Evolutionary conservation across 2,113 vertebrate species (phyloP), one percentile per base, ranked within the genome.

Genomic region (Chloropsis cyanopogon): DNA sequence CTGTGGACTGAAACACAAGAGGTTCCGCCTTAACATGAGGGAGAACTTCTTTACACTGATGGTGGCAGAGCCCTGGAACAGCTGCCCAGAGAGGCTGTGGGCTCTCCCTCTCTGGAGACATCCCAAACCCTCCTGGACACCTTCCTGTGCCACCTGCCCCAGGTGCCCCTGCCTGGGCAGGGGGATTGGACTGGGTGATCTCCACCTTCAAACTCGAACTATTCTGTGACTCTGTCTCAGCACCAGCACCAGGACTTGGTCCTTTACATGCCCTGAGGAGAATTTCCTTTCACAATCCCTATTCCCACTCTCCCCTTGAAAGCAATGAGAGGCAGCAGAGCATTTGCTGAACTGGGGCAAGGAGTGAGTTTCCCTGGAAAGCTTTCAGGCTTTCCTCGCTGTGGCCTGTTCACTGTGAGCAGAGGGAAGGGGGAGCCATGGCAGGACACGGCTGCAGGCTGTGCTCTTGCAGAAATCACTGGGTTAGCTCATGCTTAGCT

Each of bases 401-500:
- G 46, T 89, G 60, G 73, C 82, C 66, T 66, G 68, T 47, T 90
- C 82, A 17, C 44, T 82, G 1, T 90, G 41, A 85, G 85, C 79
- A 69, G 41, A 61, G 59, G 82, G 75, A 90, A 90, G 61, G 42
- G 28, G 12, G 56, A 95, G 78, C 70, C 70, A 39, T 90, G 3
- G 0, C 82, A 72, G 75, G 81, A 73, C 59, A 53, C 14, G 70
- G 88, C 91, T 93, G 71, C 86, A 72, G 79, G 71, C 79, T 94
- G n/a, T 68, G 75, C 54, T 87, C 85, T 41, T 60, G 57, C 65
- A 88, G 59, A 72, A 68, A 33, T 78, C 89, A 72, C 91, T 92
- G 77, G 89, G 86, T 77, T 95, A 91, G 85, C 70, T 76, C 46
- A 12, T 85, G 59, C 75, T 91, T 84, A 73, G 92, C 83, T 86